phyloP scores from a whole-genome alignment of 2,797 vertebrate species.

The Tragopan temminckii region DNA sequence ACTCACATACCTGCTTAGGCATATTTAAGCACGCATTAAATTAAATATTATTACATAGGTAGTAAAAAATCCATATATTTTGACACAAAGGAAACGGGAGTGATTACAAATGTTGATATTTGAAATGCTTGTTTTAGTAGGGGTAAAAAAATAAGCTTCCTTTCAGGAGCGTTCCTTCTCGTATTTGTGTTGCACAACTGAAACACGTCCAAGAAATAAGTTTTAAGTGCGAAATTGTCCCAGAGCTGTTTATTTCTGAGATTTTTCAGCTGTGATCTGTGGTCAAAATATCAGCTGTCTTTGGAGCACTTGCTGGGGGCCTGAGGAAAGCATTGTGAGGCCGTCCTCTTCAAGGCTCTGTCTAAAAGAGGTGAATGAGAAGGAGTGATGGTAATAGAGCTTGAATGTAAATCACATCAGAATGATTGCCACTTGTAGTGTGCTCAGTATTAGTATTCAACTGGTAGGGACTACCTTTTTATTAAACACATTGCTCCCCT shows the following conservation, averaged over 20 bases:
- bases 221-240: background rate
- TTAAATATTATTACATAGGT: background rate
- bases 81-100: background rate
- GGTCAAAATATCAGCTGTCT: background rate
- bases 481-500: background rate
- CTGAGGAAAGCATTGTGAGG: background rate
- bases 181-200: background rate
- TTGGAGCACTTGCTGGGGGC: background rate
- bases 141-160: background rate
- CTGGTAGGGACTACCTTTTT: background rate
- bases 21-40: background rate
- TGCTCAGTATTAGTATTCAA: background rate
- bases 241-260: background rate
- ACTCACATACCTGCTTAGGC: background rate
- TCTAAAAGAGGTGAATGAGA: background rate
- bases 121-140: background rate
- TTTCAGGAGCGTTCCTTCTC: background rate
- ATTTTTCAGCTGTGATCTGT: background rate
- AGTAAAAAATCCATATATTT: background rate
- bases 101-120: background rate
- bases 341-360: rapidly evolving
- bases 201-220: background rate
- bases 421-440: background rate
- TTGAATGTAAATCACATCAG: background rate
- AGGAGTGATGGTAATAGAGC: background rate